phyloP scores from a whole-genome alignment of 2,113 vertebrate species.

The Cisticola juncidis region DNA sequence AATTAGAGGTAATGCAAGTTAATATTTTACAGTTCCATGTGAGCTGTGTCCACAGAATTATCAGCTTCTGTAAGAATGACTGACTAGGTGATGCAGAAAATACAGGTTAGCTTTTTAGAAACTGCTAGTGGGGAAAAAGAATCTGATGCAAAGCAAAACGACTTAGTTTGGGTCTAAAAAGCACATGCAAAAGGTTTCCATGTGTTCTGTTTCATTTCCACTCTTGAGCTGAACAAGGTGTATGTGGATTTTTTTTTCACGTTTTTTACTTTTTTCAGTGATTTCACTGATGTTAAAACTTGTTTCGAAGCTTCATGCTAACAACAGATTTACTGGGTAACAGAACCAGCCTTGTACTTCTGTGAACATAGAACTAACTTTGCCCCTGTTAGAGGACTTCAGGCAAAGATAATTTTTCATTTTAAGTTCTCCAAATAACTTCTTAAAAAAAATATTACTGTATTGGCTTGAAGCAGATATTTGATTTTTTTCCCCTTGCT shows the following conservation, averaged over 20 bases:
- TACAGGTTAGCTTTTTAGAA: background rate
- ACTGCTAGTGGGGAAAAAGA: background rate
- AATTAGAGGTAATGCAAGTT: background rate
- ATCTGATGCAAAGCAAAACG: background rate
- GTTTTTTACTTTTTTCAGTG: background rate
- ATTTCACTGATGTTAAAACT: background rate
- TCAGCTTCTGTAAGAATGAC: background rate
- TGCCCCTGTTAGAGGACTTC: background rate
- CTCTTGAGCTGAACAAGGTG: background rate
- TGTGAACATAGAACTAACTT: background rate
- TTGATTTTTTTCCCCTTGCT: background rate
- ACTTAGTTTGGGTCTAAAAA: background rate
- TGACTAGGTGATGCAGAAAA: background rate
- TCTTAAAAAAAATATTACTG: too few species aligned
- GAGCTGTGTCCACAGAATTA: background rate
- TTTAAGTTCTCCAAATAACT: background rate
- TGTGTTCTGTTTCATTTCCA: background rate
- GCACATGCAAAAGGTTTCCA: background rate
- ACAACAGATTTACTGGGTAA: background rate
- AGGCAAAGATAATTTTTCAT: background rate
- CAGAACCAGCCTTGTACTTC: background rate
- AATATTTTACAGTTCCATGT: background rate
- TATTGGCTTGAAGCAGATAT: background rate
- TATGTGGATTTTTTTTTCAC: fast-evolving
- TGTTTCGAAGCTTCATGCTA: background rate